Base-by-base conservation (phyloP, 2,113 vertebrate species). In the Siphamia tubifer region DNA sequence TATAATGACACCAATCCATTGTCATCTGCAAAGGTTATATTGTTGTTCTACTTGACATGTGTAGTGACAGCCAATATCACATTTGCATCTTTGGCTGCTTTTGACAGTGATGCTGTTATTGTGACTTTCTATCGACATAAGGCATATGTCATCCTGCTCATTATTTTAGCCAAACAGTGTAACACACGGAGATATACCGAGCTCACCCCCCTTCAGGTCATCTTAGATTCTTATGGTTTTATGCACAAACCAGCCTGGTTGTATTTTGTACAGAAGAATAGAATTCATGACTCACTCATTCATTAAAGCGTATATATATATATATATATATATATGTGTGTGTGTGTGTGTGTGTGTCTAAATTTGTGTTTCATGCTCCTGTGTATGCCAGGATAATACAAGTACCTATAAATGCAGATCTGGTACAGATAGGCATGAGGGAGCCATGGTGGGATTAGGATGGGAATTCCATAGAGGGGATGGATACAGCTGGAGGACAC, bases 141-240 rank as follows among this genome's bases (percentile, higher is more conserved):
- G 49, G 79, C 81, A 77, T 86, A 88, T 91, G 87, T 85, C 85
- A 87, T 82, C 74, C 52, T 42, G 72, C 89, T 92, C 90, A 88
- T 93, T 92, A 92, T 90, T 90, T 83, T 85, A 52, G 47, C 57
- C 61, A 82, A 82, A 84, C 69, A 31, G 70, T 49, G 76, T 56
- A 74, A 79, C 61, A 2, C 32, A 58, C 74, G 52, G 52, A 68
- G 20, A 55, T 54, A 42, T n/a, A 10, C n/a, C 57, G 25, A 58
- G 27, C 42, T 25, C 6, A 13, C 20, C 44, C 66, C 49, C 60
- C 81, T 58, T 42, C 49, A 49, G 72, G 57, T 58, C 49, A 17
- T 57, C 58, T 71, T 19, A 12, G 13, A 65, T 57, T 48, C 74
- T 79, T 76, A 44, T 48, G 55, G 42, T 53, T 71, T 74, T 3